Evolutionary conservation across 2,888 invertebrate genomes (phyloP), one percentile per base, ranked within the genome.

Genomic region (Catocala nupta): DNA sequence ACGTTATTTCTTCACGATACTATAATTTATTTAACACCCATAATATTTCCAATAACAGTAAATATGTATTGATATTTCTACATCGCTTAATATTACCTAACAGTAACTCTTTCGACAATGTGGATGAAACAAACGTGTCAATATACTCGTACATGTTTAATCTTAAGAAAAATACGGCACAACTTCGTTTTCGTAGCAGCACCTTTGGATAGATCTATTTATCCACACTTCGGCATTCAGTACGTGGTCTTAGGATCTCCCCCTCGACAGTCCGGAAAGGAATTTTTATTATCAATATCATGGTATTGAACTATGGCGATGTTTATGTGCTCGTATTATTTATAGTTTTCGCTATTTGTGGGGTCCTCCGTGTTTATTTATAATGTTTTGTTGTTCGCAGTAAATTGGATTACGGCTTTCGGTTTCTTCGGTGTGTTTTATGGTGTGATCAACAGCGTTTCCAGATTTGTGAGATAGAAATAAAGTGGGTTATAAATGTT

Each of bases 211-310:
- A 65, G 66, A 63, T 63, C 59, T 55, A 75, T 70, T 70, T 59
- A 67, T 65, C 67, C 55, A 63, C 67, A 69, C 71, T 64, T 73
- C n/a, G 65, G 78, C 59, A 77, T 77, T 76, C 77, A 57, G 68
- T 53, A 54, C 62, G 65, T 52, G 60, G 42, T 59, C 67, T 74
- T 50, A 55, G 55, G 64, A 73, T 65, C 66, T 74, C 83, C 81
- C 81, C 80, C 77, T 77, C 67, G 63, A 71, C 68, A 63, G 73
- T 60, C 77, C 75, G 81, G 82, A 78, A 78, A 82, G 85, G 88
- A 89, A 88, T 90, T 90, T 90, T 87, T 90, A 90, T 86, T 88
- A 86, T 89, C 88, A 88, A 90, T 89, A 90, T 87, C 81, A 84
- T 81, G 81, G 81, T 83, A 80, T 80, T 74, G 78, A 73, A 78